These are phyloP conservation scores for Cryptocephalus primarius DNA, from an alignment of 2,888 invertebrate genomes.

Conservation along the genomic window DNA sequence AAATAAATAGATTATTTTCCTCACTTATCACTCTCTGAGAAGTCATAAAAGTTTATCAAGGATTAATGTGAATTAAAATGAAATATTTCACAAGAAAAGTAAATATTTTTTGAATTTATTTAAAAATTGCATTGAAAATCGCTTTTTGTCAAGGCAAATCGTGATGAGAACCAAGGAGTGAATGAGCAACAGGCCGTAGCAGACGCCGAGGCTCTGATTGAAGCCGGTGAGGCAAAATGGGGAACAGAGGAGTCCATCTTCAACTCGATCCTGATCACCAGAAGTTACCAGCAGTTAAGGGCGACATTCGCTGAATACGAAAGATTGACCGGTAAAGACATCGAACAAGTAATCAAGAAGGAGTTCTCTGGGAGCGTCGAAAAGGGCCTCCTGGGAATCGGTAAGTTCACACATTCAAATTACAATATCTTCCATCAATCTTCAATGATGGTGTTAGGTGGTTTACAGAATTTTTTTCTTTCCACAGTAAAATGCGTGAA, in stretches of 20 bases:
- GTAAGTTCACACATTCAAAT: conserved; percentile 43
- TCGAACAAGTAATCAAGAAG: conserved; percentile 73
- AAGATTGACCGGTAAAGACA: conserved; percentile 67
- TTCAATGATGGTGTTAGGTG: no score
- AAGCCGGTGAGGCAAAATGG: conserved; percentile 76
- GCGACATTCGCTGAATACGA: conserved; percentile 78
- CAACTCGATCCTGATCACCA: conserved; percentile 72
- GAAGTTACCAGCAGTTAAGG: conserved; percentile 82
- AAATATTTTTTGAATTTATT: no score
- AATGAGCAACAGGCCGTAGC: conserved; percentile 70
- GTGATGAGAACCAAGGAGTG: conserved; percentile 80
- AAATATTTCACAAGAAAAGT: background rate
- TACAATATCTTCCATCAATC: no score
- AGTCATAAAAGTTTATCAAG: background rate
- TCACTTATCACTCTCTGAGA: background rate
- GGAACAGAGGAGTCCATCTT: conserved; percentile 86
- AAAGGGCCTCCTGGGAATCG: conserved; percentile 79
- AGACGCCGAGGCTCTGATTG: conserved; percentile 69
- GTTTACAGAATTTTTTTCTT: no score
- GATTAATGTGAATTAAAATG: no score
- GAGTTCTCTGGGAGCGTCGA: conserved; percentile 83
- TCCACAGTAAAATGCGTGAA: conserved; percentile 71
- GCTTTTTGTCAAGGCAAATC: conserved; percentile 49
- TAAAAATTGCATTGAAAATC: no score
- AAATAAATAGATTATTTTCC: background rate